Conservation (phyloP, 2,888 invertebrate genomes). For the Brachypterus glaber region DNA sequence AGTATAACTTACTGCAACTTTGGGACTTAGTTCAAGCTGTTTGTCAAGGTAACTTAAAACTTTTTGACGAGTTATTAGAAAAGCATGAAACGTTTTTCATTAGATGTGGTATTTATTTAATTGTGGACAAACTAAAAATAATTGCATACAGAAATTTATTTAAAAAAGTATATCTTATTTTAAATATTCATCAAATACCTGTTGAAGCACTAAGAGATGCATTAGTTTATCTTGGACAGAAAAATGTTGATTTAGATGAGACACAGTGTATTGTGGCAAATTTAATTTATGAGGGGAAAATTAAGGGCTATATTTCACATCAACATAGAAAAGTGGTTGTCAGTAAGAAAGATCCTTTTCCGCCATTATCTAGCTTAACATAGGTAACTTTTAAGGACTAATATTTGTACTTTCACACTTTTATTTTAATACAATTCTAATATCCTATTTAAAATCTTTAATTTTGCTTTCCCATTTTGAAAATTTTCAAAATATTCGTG, state of each 20-base stretch:
- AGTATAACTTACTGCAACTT: conserved; percentile 86
- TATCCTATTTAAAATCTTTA: no score
- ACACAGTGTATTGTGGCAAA: conserved; percentile 95
- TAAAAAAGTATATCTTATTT: conserved; percentile 74
- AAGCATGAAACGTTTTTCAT: conserved; percentile 89
- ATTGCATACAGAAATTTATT: conserved; percentile 94
- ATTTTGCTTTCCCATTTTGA: no score
- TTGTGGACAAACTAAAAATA: conserved; percentile 92
- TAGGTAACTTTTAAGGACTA: no score
- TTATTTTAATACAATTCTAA: no score
- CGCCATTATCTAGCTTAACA: conserved; percentile 57
- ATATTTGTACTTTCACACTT: no score
- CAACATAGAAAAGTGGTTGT: conserved; percentile 95
- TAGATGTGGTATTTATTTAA: conserved; percentile 91
- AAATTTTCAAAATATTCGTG: no score
- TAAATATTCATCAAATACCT: conserved; percentile 80
- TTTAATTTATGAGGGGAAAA: conserved; percentile 91
- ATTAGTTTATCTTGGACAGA: conserved; percentile 68
- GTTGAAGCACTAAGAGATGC: conserved; percentile 76
- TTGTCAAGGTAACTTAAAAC: conserved; percentile 77
- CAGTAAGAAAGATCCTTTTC: conserved; percentile 95
- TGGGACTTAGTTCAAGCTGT: conserved; percentile 82
- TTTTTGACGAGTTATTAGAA: conserved; percentile 75
- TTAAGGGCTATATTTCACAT: conserved; percentile 96
- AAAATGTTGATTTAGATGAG: conserved; percentile 86